These are phyloP conservation scores for Melinaea menophilus DNA, from an alignment of 2,888 invertebrate species.

Conservation along the genomic window DNA sequence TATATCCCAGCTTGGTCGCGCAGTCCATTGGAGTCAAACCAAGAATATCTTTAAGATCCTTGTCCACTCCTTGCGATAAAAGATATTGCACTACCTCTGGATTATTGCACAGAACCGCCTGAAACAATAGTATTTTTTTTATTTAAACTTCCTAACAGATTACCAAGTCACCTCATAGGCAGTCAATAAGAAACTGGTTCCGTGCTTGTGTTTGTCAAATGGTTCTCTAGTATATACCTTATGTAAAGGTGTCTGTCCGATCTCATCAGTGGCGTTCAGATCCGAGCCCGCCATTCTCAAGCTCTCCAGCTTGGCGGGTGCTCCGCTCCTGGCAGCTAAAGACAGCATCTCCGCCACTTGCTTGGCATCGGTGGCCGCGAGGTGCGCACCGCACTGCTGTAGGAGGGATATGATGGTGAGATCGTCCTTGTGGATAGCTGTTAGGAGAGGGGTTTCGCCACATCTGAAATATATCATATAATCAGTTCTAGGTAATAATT, in stretches of 20 bases:
- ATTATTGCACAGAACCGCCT: conserved; percentile 80
- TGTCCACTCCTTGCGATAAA: conserved; percentile 63
- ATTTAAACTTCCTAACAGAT: background rate
- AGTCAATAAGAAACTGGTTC: no score
- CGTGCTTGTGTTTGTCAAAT: no score
- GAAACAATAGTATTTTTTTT: conserved; percentile 29
- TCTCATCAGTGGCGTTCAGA: conserved; percentile 78
- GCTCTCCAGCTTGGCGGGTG: conserved; percentile 77
- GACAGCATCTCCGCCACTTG: conserved; percentile 83
- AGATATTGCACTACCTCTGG: conserved; percentile 71
- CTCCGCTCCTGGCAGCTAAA: conserved; percentile 80
- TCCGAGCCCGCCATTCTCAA: conserved; percentile 83
- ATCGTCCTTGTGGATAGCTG: conserved; percentile 82
- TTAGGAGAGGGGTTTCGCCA: conserved; percentile 84
- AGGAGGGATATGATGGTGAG: conserved; percentile 81
- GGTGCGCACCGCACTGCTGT: conserved; percentile 85
- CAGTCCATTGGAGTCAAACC: conserved; percentile 78
- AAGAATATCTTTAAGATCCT: conserved; percentile 66
- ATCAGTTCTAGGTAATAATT: no score
- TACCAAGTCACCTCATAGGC: background rate
- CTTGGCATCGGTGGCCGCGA: conserved; percentile 77
- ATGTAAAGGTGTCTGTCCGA: conserved; percentile 83
- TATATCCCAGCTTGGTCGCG: conserved; percentile 49
- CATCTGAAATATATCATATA: conserved; percentile 49
- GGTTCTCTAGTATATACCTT: conserved; percentile 52